Evolutionary conservation across 35 echinoderm and acorn worm species (phyloP).

Genomic region (Lytechinus pictus): DNA sequence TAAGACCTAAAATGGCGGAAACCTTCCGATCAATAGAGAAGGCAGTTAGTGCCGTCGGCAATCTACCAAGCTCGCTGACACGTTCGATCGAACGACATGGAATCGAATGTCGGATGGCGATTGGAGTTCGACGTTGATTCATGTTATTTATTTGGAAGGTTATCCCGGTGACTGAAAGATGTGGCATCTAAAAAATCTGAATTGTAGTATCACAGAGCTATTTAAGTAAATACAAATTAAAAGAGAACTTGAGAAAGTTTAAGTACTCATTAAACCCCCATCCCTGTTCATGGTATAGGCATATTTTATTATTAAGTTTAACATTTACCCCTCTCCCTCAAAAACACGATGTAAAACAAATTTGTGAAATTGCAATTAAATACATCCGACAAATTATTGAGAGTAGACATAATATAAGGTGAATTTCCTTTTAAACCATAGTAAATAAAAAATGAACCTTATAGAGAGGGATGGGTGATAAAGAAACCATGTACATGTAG

Average conservation of each 20-base stretch:
- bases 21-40: not conserved
- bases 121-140: not conserved
- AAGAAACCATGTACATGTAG: not conserved
- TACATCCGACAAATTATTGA: not conserved
- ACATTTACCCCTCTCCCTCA: too few relatives aligned
- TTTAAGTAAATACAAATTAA: too few relatives aligned
- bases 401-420: not conserved
- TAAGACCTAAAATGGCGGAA: slow-evolving; percentile 10
- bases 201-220: not conserved
- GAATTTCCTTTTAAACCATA: not conserved
- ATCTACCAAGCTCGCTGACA: not conserved
- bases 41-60: not conserved
- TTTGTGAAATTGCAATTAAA: not conserved
- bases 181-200: not conserved
- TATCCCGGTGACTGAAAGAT: not conserved
- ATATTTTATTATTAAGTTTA: too few relatives aligned
- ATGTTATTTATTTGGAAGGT: not conserved
- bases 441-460: not conserved
- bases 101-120: not conserved
- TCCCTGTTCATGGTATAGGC: too few relatives aligned
- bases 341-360: too few relatives aligned
- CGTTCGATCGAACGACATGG: not conserved
- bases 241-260: too few relatives aligned
- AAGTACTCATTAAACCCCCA: too few relatives aligned
- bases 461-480: not conserved